Evolutionary conservation across 2,888 invertebrate genomes (phyloP).

Genomic region (Cataglyphis albicans): DNA sequence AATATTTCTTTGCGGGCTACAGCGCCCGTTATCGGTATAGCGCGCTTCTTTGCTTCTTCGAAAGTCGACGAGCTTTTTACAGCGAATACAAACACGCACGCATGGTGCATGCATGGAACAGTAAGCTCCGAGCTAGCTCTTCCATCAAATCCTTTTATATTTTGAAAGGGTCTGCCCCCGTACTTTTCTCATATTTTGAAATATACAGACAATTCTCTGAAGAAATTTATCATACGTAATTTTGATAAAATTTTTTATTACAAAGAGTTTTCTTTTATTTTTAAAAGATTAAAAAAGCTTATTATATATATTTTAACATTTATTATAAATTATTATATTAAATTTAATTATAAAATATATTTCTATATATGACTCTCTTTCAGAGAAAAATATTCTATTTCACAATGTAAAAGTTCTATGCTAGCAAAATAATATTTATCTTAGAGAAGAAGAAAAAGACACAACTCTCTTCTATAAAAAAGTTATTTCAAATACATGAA

Average conservation of each 20-base stretch:
- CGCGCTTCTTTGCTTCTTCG: conserved; percentile 43
- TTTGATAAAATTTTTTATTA: not conserved
- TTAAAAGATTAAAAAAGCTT: not conserved
- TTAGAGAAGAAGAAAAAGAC: not conserved
- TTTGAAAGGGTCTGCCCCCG: conserved; percentile 7
- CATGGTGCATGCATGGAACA: conserved; percentile 28
- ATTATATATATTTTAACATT: not conserved
- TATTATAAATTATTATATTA: not conserved
- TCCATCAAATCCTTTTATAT: conserved; percentile 45
- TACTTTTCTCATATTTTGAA: not conserved
- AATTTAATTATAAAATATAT: conserved; percentile 20
- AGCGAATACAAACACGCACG: conserved; percentile 43
- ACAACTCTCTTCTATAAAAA: conserved; percentile 1
- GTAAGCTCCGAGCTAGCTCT: conserved; percentile 41
- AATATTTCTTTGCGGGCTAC: conserved; percentile 53
- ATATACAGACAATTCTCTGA: conserved; percentile 2
- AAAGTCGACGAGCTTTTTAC: conserved; percentile 55
- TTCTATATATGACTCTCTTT: not conserved
- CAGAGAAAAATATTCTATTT: conserved; percentile 23
- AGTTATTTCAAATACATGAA: conserved; percentile 31
- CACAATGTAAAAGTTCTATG: not conserved
- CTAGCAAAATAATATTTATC: conserved; percentile 20
- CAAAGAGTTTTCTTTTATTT: not conserved
- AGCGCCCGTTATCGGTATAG: conserved; percentile 30
- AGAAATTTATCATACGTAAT: not conserved